phyloP scores from a whole-genome alignment of 1,140 invertebrate genomes.

The Chionoecetes opilio region DNA sequence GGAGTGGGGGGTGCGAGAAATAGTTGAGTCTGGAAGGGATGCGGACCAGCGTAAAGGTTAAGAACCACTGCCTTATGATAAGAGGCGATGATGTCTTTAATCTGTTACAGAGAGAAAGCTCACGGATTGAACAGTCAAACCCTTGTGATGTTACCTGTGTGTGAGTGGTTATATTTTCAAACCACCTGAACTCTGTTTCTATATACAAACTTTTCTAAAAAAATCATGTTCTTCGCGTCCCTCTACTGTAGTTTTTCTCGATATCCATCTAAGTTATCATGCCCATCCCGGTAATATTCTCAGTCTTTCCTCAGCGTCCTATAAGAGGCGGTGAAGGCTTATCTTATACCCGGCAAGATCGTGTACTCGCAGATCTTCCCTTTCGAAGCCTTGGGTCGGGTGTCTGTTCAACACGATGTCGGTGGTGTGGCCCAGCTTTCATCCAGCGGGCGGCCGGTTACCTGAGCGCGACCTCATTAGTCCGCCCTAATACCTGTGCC shows the following conservation, averaged over 20 bases:
- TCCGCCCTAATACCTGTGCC: background rate
- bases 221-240: background rate
- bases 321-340: background rate
- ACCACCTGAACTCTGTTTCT: no score
- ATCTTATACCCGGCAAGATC: background rate
- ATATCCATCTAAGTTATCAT: background rate
- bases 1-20: no score
- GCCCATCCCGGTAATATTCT: background rate
- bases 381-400: background rate
- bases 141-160: no score
- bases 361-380: background rate
- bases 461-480: background rate
- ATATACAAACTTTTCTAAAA: no score
- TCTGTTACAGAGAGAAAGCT: no score
- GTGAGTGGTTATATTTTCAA: no score
- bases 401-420: constrained; percentile 11
- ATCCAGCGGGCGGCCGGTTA: background rate
- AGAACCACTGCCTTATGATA: no score
- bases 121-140: no score
- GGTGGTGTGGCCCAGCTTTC: background rate
- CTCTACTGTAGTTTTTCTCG: background rate
- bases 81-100: no score
- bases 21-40: no score
- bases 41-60: no score
- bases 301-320: background rate